Percentiles rank a stretch among this genome's conserved stretches.
phyloP scores from a whole-genome alignment of 2,113 vertebrate genomes.

The Pomatorhinus ruficollis region DNA sequence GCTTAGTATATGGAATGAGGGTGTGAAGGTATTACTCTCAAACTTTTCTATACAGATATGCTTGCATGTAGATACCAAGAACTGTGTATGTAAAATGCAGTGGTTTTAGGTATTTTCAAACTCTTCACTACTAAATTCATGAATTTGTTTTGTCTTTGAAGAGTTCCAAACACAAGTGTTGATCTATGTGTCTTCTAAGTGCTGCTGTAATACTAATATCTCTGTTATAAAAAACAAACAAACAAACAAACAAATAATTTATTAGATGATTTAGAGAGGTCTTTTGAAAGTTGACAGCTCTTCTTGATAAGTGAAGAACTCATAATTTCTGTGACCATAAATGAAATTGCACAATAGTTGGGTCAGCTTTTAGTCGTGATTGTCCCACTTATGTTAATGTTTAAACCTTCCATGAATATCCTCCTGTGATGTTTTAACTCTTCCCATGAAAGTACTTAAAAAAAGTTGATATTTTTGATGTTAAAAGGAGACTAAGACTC shows the following conservation, averaged over 20 bases:
- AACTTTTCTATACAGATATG: background rate
- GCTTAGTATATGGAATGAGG: background rate
- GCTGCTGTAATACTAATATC: background rate
- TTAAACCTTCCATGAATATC: background rate
- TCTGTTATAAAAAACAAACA: background rate
- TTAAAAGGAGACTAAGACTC: background rate
- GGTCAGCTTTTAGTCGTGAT: background rate
- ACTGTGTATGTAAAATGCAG: background rate
- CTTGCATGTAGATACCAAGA: background rate
- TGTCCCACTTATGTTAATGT: background rate
- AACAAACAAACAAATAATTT: too few species aligned
- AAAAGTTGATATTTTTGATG: background rate
- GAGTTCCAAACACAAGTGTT: background rate
- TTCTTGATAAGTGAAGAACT: background rate
- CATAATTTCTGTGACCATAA: background rate
- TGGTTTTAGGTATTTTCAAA: background rate
- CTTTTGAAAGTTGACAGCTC: background rate
- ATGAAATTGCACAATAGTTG: background rate
- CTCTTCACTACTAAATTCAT: background rate
- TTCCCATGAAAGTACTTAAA: background rate
- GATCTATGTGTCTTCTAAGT: background rate
- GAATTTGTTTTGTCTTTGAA: background rate
- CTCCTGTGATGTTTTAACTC: conserved; percentile 12
- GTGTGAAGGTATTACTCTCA: background rate
- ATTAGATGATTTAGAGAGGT: background rate